phyloP scores from a whole-genome alignment of 2,888 invertebrate genomes.

The Dimorphilus gyrociliatus region DNA sequence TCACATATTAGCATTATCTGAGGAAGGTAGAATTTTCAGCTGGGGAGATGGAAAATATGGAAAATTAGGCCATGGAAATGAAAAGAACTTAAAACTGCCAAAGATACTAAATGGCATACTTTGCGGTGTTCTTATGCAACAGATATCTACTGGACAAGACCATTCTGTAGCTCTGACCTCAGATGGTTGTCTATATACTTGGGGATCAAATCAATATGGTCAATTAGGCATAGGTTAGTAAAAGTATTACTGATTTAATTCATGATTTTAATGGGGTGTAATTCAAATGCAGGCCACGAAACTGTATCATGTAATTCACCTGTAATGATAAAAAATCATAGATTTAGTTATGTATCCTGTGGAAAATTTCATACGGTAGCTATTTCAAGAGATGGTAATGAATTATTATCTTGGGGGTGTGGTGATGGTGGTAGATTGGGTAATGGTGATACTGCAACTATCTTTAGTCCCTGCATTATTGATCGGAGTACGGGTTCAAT shows the following conservation, averaged over 20 bases:
- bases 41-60: constrained; percentile 53
- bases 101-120: no score
- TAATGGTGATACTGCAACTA: constrained; percentile 39
- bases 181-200: constrained; percentile 49
- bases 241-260: background rate
- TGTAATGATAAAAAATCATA: constrained; percentile 1
- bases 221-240: constrained; percentile 40
- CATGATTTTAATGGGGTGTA: background rate
- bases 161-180: constrained; percentile 49
- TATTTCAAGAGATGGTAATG: constrained; percentile 45
- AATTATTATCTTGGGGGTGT: constrained; percentile 50
- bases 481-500: no score
- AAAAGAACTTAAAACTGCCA: constrained; percentile 46
- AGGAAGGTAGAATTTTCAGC: constrained; percentile 50
- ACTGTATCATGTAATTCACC: no score
- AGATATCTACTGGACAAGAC: no score
- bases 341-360: constrained; percentile 46
- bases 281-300: background rate
- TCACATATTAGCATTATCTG: constrained; percentile 48
- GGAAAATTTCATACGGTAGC: constrained; percentile 50
- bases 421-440: constrained; percentile 46
- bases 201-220: constrained; percentile 51
- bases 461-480: constrained; percentile 46
- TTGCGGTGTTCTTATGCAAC: no score
- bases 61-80: constrained; percentile 50